Percentiles rank a stretch among this genome's conserved stretches.
These are phyloP conservation scores for Rutilus rutilus DNA, from an alignment of 2,113 vertebrate genomes.

Conservation along the genomic window DNA sequence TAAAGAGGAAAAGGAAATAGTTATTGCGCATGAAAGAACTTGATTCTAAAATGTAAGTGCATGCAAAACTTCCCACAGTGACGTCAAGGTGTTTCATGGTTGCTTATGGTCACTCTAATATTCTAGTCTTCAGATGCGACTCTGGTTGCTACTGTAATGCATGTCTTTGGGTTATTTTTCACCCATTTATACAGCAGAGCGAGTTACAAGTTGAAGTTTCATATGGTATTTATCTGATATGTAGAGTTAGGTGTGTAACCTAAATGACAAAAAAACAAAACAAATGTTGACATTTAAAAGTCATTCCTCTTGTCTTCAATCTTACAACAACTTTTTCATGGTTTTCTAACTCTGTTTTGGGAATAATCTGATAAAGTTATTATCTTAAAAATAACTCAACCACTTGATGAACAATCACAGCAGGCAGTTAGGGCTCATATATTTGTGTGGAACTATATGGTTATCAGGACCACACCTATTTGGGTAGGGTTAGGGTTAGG, in stretches of 20 bases:
- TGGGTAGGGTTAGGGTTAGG: too few relatives aligned
- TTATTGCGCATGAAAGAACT: neutral
- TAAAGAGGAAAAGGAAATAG: neutral
- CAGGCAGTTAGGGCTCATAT: slow-evolving; percentile 54
- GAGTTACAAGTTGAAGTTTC: neutral
- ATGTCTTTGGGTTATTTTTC: neutral
- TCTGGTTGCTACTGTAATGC: neutral
- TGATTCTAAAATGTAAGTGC: neutral
- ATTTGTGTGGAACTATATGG: too few relatives aligned
- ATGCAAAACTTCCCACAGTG: neutral
- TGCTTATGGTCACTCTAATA: neutral
- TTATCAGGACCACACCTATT: too few relatives aligned
- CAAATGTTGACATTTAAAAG: neutral
- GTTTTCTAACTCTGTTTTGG: neutral
- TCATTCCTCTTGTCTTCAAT: neutral
- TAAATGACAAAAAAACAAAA: neutral
- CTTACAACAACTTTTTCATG: neutral
- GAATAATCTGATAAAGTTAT: neutral
- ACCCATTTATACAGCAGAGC: neutral
- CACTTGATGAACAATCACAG: neutral
- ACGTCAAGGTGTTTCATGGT: neutral
- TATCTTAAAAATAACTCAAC: neutral
- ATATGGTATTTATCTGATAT: neutral
- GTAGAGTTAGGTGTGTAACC: neutral
- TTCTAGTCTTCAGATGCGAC: neutral